phyloP scores from a whole-genome alignment of 2,888 invertebrate species.

The Polymixis flavicincta region DNA sequence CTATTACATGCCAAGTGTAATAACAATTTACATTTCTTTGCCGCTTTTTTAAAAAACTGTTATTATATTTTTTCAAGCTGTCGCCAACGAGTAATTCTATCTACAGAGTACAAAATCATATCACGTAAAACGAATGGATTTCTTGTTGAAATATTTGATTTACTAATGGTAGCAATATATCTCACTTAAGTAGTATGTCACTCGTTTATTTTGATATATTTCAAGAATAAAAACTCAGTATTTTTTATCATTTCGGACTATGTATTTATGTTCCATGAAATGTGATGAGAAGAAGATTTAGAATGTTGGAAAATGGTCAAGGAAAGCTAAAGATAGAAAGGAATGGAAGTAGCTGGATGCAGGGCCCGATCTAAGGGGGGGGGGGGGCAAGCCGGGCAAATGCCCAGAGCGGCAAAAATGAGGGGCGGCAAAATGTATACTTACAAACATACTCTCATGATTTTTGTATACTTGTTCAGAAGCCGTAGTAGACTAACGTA shows the following conservation, averaged over 20 bases:
- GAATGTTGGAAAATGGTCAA: too few relatives aligned
- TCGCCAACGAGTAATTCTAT: conserved; percentile 2
- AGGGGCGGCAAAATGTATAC: too few relatives aligned
- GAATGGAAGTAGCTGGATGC: too few relatives aligned
- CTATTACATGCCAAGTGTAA: background rate
- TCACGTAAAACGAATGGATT: background rate
- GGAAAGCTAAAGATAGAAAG: too few relatives aligned
- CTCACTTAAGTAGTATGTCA: background rate
- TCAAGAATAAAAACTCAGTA: background rate
- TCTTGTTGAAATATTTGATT: conserved; percentile 16
- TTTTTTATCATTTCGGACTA: background rate
- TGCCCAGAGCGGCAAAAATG: too few relatives aligned
- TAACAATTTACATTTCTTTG: conserved; percentile 6
- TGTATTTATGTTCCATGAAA: background rate
- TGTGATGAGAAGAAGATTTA: background rate
- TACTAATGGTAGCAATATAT: conserved; percentile 16
- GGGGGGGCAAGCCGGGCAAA: too few relatives aligned
- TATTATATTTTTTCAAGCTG: background rate
- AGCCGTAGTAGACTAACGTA: too few relatives aligned
- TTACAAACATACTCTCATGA: too few relatives aligned
- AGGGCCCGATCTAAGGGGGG: too few relatives aligned
- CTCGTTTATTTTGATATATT: background rate
- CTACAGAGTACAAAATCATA: background rate
- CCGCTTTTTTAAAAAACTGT: background rate
- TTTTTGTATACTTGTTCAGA: too few relatives aligned